Evolutionary conservation across 2,888 invertebrate genomes (phyloP).

Genomic region (Molanna angustata): DNA sequence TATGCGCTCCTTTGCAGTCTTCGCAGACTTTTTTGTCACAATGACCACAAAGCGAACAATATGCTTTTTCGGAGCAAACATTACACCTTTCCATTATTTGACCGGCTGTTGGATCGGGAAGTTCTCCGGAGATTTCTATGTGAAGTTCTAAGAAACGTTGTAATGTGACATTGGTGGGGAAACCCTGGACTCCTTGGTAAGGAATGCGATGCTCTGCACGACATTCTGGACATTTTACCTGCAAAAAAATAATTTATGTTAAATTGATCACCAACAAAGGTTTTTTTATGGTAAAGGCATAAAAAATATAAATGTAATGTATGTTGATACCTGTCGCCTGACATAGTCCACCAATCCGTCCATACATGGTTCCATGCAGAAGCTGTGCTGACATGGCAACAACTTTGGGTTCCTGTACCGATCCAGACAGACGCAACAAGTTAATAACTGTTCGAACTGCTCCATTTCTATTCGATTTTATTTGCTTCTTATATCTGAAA

Average conservation of each 20-base stretch:
- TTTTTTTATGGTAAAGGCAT: background rate
- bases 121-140: constrained; percentile 87
- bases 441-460: constrained; percentile 95
- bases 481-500: background rate
- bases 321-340: constrained; percentile 73
- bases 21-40: constrained; percentile 97
- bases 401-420: constrained; percentile 97
- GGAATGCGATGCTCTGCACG: constrained; percentile 95
- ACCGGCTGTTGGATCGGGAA: constrained; percentile 87
- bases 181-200: constrained; percentile 90
- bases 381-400: constrained; percentile 98
- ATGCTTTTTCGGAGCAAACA: constrained; percentile 90
- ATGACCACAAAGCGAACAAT: constrained; percentile 85
- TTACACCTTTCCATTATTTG: constrained; percentile 92
- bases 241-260: constrained; percentile 27
- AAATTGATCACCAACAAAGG: too few species aligned
- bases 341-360: constrained; percentile 96
- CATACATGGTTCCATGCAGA: constrained; percentile 98
- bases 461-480: constrained; percentile 64
- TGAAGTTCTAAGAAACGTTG: constrained; percentile 93
- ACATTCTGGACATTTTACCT: constrained; percentile 98
- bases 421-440: constrained; percentile 98
- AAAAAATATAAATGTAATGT: background rate
- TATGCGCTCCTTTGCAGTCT: constrained; percentile 94
- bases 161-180: constrained; percentile 94